Base-by-base conservation (phyloP, 2,113 vertebrate genomes). In the Prunella fulvescens region DNA sequence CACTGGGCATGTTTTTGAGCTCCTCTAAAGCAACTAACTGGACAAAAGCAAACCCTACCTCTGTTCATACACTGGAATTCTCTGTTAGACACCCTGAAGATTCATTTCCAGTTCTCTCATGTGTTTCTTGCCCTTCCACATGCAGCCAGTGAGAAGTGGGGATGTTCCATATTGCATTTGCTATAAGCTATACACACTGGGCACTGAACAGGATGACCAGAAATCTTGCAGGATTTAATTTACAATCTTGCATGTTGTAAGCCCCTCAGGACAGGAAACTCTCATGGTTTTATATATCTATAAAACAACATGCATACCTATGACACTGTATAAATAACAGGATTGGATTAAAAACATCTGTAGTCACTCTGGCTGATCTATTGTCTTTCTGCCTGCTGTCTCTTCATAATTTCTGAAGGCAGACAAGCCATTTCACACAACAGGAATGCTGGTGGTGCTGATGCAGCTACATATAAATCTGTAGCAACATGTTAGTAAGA, bases 331-430 rank as follows among this genome's bases (percentile, higher is more conserved):
- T 92, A 95, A 95, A 92, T 89, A 92, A 94, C 76, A 81, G 53
- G 25, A 79, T 82, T 7, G 19, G 70, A 96, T 96, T 87, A 81
- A 89, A 93, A 96, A 93, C 96, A 95, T 92, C 94, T 94, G 94
- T 28, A 92, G 86, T 74, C 48, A 64, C 72, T 67, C 81, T 69
- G 73, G 44, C 60, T 82, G 86, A 91, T 85, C 82, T 88, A 53
- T 95, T 89, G 81, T 95, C 86, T 95, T 92, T 60, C 65, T 95
- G 73, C 80, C 86, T 89, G 91, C 83, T 91, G 72, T 47, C 77
- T 93, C 77, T 70, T 83, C 28, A 37, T 71, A n/a, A 79, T 71
- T 86, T 84, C 74, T 86, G 60, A 74, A 22, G 64, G 56, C 79
- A 94, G 66, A 56, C 5, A 12, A 93, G 58, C 29, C 58, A 77